Evolutionary conservation across 2,888 invertebrate species (phyloP).

Genomic region (Gisinianus flammeolus): DNA sequence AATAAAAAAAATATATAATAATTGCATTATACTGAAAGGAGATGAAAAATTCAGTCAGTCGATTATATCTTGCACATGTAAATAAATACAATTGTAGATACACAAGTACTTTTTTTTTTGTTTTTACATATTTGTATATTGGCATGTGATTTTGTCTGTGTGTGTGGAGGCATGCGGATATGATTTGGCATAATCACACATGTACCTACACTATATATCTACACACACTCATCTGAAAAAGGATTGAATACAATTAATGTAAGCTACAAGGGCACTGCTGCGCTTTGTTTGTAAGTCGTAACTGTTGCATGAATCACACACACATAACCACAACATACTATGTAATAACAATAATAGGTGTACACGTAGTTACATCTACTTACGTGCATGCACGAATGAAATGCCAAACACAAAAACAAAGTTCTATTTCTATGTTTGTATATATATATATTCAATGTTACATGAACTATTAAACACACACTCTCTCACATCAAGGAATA

Average conservation of each 20-base stretch:
- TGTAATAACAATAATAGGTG: not conserved
- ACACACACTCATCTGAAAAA: not conserved
- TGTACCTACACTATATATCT: not conserved
- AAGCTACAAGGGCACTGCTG: slow-evolving; percentile 27
- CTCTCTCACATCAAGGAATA: not conserved
- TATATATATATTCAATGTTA: too few relatives aligned
- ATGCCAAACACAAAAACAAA: not conserved
- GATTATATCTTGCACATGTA: too few relatives aligned
- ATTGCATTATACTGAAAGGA: too few relatives aligned
- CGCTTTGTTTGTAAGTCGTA: slow-evolving; percentile 22
- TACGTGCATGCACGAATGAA: not conserved
- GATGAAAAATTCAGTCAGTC: too few relatives aligned
- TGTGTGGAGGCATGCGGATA: slow-evolving; percentile 26
- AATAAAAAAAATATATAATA: too few relatives aligned
- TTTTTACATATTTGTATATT: too few relatives aligned
- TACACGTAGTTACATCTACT: not conserved
- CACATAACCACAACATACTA: not conserved
- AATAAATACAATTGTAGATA: too few relatives aligned
- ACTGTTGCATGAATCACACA: slow-evolving; percentile 19
- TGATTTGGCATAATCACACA: slow-evolving; percentile 26
- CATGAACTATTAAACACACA: not conserved
- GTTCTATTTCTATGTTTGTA: too few relatives aligned
- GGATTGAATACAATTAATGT: slow-evolving; percentile 15
- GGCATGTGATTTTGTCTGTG: not conserved
- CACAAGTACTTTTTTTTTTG: too few relatives aligned